phyloP scores from a whole-genome alignment of 2,888 invertebrate species.

The Eilema depressum region DNA sequence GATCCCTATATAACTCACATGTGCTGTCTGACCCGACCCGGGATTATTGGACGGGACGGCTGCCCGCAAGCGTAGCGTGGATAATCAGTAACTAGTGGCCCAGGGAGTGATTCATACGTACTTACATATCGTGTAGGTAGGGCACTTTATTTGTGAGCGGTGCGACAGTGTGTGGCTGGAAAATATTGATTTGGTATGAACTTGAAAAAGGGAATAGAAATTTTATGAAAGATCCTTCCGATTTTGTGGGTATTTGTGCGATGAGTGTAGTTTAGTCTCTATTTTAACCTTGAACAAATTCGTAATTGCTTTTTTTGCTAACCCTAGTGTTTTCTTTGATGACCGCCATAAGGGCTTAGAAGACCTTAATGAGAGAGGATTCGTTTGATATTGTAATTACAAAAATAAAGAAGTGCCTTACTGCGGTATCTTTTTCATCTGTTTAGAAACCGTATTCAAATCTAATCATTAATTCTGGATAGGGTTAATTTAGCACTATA shows the following conservation, averaged over 20 bases:
- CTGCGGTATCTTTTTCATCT: not conserved
- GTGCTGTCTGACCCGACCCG: slow-evolving; percentile 1
- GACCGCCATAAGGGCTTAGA: not conserved
- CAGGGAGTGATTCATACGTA: slow-evolving; percentile 32
- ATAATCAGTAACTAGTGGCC: slow-evolving; percentile 29
- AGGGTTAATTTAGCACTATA: not conserved
- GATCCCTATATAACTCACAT: slow-evolving; percentile 5
- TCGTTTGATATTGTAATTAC: too few relatives aligned
- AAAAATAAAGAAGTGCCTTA: too few relatives aligned
- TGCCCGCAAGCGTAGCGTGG: slow-evolving; percentile 21
- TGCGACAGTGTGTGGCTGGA: slow-evolving; percentile 3
- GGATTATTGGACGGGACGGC: slow-evolving; percentile 19
- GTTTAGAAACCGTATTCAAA: not conserved
- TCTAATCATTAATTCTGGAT: not conserved
- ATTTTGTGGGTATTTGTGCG: not conserved
- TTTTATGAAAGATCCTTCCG: not conserved
- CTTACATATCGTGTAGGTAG: slow-evolving; percentile 10
- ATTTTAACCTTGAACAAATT: too few relatives aligned
- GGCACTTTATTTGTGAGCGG: not conserved
- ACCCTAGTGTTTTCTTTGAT: not conserved
- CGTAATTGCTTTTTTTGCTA: not conserved
- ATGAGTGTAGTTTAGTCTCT: not conserved
- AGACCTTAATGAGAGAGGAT: too few relatives aligned
- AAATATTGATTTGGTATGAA: slow-evolving; percentile 17
- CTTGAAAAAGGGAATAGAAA: not conserved